Evolutionary conservation across 2,888 invertebrate genomes (phyloP).

Genomic region (Trichogramma dendrolimi): DNA sequence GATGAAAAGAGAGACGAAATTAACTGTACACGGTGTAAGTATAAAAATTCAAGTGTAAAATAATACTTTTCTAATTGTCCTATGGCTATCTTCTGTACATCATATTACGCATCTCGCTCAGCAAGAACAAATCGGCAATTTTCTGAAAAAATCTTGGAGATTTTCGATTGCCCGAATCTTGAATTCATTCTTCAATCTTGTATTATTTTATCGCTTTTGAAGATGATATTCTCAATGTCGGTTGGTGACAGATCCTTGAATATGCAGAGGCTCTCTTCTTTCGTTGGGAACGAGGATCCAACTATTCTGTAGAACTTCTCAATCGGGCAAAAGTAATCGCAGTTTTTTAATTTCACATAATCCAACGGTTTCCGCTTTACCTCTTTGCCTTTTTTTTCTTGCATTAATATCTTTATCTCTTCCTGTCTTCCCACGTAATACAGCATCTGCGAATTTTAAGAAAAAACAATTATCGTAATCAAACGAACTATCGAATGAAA

Average conservation of each 20-base stretch:
- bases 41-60: too few relatives aligned
- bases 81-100: too few relatives aligned
- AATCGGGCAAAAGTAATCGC: slow-evolving; percentile 8
- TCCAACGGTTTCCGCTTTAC: neutral
- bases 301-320: slow-evolving; percentile 3
- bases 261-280: slow-evolving; percentile 11
- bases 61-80: too few relatives aligned
- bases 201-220: too few relatives aligned
- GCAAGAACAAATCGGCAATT: too few relatives aligned
- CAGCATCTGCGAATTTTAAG: slow-evolving; percentile 10
- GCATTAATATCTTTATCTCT: neutral
- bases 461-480: neutral
- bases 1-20: too few relatives aligned
- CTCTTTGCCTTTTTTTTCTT: too few relatives aligned
- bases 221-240: neutral
- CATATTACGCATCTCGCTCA: too few relatives aligned
- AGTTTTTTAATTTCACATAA: neutral
- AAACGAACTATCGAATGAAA: neutral
- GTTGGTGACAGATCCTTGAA: slow-evolving; percentile 3
- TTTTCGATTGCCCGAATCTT: neutral
- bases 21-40: too few relatives aligned
- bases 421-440: slow-evolving; percentile 7
- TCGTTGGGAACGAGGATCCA: slow-evolving; percentile 2
- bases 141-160: neutral
- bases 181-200: too few relatives aligned